Evolutionary conservation across 1,140 invertebrate genomes (phyloP).

Genomic region (Drosophila sp.): DNA sequence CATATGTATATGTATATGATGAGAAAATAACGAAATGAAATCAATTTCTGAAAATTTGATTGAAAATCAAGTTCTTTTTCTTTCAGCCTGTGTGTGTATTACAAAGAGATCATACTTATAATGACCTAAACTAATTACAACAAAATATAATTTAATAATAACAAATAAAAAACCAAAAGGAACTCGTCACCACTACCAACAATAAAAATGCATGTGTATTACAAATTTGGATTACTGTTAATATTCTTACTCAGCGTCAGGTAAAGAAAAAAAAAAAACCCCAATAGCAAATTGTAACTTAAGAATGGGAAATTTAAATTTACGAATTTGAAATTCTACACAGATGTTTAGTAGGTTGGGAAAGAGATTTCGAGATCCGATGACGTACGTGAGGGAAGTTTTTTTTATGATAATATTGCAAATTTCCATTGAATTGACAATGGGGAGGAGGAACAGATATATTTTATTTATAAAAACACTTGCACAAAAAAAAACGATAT

Average conservation of each 20-base stretch:
- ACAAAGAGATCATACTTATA: neutral
- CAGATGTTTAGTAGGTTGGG: slow-evolving; percentile 5
- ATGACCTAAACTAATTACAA: neutral
- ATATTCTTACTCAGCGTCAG: slow-evolving; percentile 80
- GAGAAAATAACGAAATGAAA: neutral
- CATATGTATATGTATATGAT: neutral
- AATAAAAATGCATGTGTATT: slow-evolving; percentile 71
- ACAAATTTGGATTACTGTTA: slow-evolving; percentile 79
- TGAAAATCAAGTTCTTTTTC: neutral
- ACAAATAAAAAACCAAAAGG: slow-evolving; percentile 22
- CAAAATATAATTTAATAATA: slow-evolving; percentile 13
- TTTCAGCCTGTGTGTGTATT: neutral
- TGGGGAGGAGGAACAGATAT: slow-evolving; percentile 1
- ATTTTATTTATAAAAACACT: slow-evolving; percentile 45
- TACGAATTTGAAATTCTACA: slow-evolving; percentile 9
- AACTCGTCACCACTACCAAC: slow-evolving; percentile 13
- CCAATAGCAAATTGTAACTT: neutral
- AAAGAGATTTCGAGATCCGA: neutral
- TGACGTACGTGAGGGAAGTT: neutral
- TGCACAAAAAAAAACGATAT: neutral
- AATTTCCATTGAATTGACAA: slow-evolving; percentile 10
- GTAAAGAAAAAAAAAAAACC: slow-evolving; percentile 54
- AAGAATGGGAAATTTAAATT: slow-evolving; percentile 2
- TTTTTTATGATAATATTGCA: neutral
- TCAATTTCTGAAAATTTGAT: neutral